Evolutionary conservation across 2,888 invertebrate species (phyloP).

Genomic region (Agonopterix subpropinquella): DNA sequence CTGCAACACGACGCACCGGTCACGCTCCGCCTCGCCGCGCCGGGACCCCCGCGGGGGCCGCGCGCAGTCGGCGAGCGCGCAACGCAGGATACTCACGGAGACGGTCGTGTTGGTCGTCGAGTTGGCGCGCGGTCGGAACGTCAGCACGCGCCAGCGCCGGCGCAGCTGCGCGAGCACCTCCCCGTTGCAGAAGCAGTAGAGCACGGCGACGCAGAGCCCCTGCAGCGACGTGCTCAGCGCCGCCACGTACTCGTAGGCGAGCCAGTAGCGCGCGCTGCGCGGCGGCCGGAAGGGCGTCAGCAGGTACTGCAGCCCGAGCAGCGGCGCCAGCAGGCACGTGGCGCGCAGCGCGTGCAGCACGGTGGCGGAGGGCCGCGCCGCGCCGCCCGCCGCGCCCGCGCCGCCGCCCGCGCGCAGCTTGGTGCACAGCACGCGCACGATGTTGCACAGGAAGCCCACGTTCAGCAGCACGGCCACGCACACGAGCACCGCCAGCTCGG

Average conservation of each 20-base stretch:
- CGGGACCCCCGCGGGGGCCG: conserved; percentile 5
- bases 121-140: conserved; percentile 86
- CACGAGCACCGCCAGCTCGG: conserved; percentile 86
- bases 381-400: conserved; percentile 75
- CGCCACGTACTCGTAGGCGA: conserved; percentile 87
- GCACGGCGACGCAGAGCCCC: conserved; percentile 93
- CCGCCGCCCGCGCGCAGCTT: conserved; percentile 85
- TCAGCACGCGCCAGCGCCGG: conserved; percentile 89
- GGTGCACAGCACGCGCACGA: conserved; percentile 88
- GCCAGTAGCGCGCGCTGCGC: conserved; percentile 82
- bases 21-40: no score
- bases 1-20: conserved; percentile 65
- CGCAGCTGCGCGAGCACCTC: conserved; percentile 94
- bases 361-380: conserved; percentile 77
- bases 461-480: conserved; percentile 88
- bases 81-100: conserved; percentile 79
- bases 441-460: conserved; percentile 90
- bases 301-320: conserved; percentile 93
- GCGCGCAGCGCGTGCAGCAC: conserved; percentile 87
- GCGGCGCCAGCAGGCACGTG: conserved; percentile 91
- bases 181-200: conserved; percentile 96
- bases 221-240: conserved; percentile 92
- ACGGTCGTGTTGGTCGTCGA: conserved; percentile 91
- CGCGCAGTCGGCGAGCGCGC: conserved; percentile 4
- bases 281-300: conserved; percentile 89